Base-by-base conservation (phyloP, 2,797 vertebrate genomes). In the Capromys pilorides region DNA sequence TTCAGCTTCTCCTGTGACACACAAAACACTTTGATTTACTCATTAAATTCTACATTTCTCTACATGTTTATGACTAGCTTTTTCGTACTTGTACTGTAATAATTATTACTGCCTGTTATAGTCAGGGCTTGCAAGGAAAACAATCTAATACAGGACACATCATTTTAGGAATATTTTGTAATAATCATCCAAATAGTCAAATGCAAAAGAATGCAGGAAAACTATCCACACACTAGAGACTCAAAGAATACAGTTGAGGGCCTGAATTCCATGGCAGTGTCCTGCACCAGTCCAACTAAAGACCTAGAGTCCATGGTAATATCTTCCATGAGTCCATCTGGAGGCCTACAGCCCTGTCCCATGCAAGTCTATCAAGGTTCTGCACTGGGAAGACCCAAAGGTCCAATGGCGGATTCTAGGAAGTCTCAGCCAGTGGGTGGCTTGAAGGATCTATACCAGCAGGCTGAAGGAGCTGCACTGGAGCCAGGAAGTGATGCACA, bases 21-120 rank as follows among this genome's bases (percentile, higher is more conserved):
- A 93, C 4, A 88, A 3, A 88, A 88, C n/a, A 64, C 2, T 90
- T 94, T 54, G 26, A 91, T 62, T 80, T 91, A n/a, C 36, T 91
- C 31, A 51, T 71, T 21, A 95, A 93, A 75, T 8, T 31, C 24
- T 3, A 77, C 12, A 62, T 69, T 77, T 75, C 41, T 41, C 14
- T 84, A 14, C 26, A 59, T 79, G 59, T 90, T 85, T 39, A 87
- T 61, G 19, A 54, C 7, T 18, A 36, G 18, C 12, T 57, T 71
- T 61, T 75, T 57, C 45, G 59, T 51, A 85, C 19, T 93, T 61
- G 28, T 81, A 39, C 39, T 88, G 83, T n/a, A 86, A 36, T 73
- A 75, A 75, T 87, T 83, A 75, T 36, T 41, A 87, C 12, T 69
- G 28, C 41, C 41, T 92, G 33, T n/a, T 36, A 18, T 69, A 69